Percentiles rank a stretch among this genome's conserved stretches.
Evolutionary conservation across 2,113 vertebrate species (phyloP).

Genomic region (Albula glossodonta): DNA sequence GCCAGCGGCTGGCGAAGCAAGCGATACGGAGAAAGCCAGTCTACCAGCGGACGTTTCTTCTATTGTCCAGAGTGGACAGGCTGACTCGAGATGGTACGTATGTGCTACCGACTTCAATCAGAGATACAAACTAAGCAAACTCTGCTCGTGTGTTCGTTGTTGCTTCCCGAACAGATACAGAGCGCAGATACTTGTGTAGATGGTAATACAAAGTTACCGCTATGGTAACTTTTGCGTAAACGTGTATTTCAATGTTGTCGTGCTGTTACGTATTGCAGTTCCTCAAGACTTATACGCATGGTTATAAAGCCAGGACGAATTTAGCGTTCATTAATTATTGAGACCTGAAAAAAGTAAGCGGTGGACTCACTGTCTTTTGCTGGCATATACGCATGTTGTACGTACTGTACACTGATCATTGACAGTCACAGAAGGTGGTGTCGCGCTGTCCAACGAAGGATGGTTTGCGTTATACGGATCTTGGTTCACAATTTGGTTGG

Average conservation of each 20-base stretch:
- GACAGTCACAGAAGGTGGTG: too few relatives aligned
- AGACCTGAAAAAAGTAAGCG: background rate
- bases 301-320: background rate
- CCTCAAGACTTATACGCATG: background rate
- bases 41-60: background rate
- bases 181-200: background rate
- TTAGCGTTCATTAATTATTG: background rate
- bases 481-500: too few relatives aligned
- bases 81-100: background rate
- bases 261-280: background rate
- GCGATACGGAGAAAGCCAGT: background rate
- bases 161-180: too few relatives aligned
- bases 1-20: background rate
- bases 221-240: background rate
- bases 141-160: background rate
- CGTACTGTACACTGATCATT: too few relatives aligned
- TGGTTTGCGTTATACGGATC: too few relatives aligned
- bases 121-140: background rate
- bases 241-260: background rate
- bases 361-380: background rate
- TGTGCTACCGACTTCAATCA: background rate
- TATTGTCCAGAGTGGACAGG: background rate
- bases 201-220: background rate
- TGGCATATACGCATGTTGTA: too few relatives aligned
- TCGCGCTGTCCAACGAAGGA: too few relatives aligned